phyloP scores from a whole-genome alignment of 2,797 vertebrate species.

The Acanthopagrus latus region DNA sequence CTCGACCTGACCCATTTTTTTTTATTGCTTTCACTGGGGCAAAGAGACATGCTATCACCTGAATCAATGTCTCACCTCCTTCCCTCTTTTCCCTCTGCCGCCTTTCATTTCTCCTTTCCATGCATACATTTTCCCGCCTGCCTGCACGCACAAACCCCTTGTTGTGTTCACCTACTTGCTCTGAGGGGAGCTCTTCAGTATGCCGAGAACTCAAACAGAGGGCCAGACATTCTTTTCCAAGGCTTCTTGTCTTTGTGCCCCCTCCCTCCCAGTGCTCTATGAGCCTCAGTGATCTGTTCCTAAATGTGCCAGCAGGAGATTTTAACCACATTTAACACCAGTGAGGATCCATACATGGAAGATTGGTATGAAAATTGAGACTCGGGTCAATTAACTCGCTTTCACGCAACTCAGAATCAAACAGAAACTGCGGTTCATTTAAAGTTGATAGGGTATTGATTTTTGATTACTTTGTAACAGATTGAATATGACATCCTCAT shows the following conservation, averaged over 20 bases:
- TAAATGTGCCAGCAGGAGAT: slow-evolving; percentile 11
- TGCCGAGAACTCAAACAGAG: slow-evolving; percentile 11
- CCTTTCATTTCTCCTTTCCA: slow-evolving; percentile 39
- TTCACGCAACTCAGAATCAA: slow-evolving; percentile 40
- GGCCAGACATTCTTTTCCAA: neutral
- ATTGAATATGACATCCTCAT: slow-evolving; percentile 78
- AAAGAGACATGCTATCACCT: slow-evolving; percentile 23
- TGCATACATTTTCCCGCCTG: slow-evolving; percentile 16
- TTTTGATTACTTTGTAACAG: slow-evolving; percentile 75
- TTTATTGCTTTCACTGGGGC: slow-evolving; percentile 30
- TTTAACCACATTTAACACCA: slow-evolving; percentile 32
- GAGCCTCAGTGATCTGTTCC: slow-evolving; percentile 13
- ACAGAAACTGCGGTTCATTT: slow-evolving; percentile 61
- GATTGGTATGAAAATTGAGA: slow-evolving; percentile 57
- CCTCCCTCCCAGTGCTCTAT: neutral
- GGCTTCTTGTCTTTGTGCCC: neutral
- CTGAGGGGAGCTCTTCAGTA: slow-evolving; percentile 27
- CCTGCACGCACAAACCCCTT: slow-evolving; percentile 16
- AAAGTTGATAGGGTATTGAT: slow-evolving; percentile 75
- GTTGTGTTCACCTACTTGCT: slow-evolving; percentile 34
- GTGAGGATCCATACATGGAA: slow-evolving; percentile 2
- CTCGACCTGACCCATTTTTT: slow-evolving; percentile 18
- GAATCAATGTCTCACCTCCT: slow-evolving; percentile 19
- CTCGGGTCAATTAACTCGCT: slow-evolving; percentile 52
- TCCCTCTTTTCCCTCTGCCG: neutral